phyloP scores from a whole-genome alignment of 2,888 invertebrate species.

The Tipula lateralis region DNA sequence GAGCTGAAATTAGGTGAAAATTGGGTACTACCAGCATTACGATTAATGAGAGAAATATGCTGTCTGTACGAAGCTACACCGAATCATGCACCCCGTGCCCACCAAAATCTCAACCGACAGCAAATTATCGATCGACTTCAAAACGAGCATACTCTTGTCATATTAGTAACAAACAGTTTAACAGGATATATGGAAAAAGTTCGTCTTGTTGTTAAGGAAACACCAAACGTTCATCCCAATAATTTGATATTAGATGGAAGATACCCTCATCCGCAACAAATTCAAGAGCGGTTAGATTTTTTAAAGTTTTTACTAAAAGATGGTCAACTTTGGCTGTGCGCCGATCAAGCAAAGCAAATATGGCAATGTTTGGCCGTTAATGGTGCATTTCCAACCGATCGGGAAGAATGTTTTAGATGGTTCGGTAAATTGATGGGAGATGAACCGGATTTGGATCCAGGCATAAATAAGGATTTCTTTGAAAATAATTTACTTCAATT shows the following conservation, averaged over 20 bases:
- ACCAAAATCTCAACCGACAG: slow-evolving; percentile 54
- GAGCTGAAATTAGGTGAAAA: slow-evolving; percentile 81
- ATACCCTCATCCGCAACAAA: slow-evolving; percentile 87
- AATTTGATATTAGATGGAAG: slow-evolving; percentile 78
- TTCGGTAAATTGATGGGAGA: slow-evolving; percentile 96
- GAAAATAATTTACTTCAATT: slow-evolving; percentile 88
- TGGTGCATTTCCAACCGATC: slow-evolving; percentile 85
- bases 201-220: slow-evolving; percentile 50
- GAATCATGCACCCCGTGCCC: slow-evolving; percentile 46
- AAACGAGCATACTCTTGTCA: slow-evolving; percentile 86
- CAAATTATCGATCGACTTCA: slow-evolving; percentile 86
- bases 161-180: slow-evolving; percentile 88
- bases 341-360: slow-evolving; percentile 93
- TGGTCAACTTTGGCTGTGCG: slow-evolving; percentile 93
- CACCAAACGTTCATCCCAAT: slow-evolving; percentile 72
- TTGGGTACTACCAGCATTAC: slow-evolving; percentile 92
- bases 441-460: slow-evolving; percentile 94
- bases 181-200: slow-evolving; percentile 87
- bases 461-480: slow-evolving; percentile 93
- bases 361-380: slow-evolving; percentile 94
- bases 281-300: slow-evolving; percentile 90
- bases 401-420: slow-evolving; percentile 97
- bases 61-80: slow-evolving; percentile 77
- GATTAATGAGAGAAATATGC: slow-evolving; percentile 93
- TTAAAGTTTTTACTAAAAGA: slow-evolving; percentile 88